Percentiles rank a stretch among this genome's conserved stretches.
phyloP scores from a whole-genome alignment of 2,113 vertebrate species.

The Trochalopteron elliotii region DNA sequence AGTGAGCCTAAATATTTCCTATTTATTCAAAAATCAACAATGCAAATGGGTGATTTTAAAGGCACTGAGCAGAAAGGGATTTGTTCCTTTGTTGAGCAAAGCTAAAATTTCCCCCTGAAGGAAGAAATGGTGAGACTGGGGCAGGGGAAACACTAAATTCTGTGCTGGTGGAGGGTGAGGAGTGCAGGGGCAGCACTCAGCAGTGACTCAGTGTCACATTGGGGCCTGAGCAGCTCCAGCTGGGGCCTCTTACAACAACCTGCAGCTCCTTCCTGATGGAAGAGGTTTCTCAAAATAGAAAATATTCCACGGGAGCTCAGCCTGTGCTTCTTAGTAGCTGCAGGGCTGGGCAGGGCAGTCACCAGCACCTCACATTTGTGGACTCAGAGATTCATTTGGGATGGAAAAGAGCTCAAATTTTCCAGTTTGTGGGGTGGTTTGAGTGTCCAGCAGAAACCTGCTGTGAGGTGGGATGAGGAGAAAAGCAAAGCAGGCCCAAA shows the following conservation, averaged over 20 bases:
- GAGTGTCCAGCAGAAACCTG: too few species aligned
- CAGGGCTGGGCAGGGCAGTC: neutral
- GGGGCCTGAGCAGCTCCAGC: neutral
- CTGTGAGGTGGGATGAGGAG: too few species aligned
- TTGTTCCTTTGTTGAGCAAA: neutral
- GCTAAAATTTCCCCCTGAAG: neutral
- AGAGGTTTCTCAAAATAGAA: neutral
- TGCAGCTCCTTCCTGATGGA: neutral
- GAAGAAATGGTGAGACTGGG: neutral
- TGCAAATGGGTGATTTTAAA: neutral
- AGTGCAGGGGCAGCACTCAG: neutral
- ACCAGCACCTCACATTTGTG: accelerated
- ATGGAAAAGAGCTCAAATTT: neutral
- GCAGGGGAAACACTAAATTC: neutral
- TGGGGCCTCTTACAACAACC: neutral
- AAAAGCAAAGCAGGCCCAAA: too few species aligned
- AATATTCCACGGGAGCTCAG: neutral
- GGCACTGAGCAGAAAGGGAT: neutral
- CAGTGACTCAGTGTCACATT: neutral
- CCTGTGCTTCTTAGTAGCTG: accelerated
- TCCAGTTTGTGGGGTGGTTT: neutral
- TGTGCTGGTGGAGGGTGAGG: accelerated
- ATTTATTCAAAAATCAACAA: accelerated
- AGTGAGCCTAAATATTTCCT: neutral
- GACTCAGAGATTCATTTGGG: neutral